Evolutionary conservation across 2,888 invertebrate species (phyloP).

Genomic region (Eilema griseolum): DNA sequence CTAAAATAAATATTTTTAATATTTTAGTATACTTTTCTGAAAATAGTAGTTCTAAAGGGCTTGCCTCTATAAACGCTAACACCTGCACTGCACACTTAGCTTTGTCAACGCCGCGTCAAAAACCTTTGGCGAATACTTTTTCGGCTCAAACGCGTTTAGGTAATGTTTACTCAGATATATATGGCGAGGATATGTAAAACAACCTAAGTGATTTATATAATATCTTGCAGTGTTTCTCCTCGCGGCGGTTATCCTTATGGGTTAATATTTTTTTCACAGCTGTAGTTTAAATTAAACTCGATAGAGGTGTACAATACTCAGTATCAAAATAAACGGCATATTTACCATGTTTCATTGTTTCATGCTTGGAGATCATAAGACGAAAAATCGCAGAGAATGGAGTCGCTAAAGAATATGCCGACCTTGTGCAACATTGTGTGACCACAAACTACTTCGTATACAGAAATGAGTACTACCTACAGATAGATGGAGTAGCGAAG

Average conservation of each 20-base stretch:
- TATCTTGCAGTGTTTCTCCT: conserved; percentile 16
- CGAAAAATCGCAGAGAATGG: too few relatives aligned
- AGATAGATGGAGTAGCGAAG: too few relatives aligned
- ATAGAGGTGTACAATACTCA: neutral
- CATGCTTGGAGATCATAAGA: too few relatives aligned
- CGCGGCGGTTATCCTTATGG: neutral
- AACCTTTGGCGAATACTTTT: conserved; percentile 40
- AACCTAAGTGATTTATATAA: conserved; percentile 32
- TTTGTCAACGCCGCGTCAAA: conserved; percentile 43
- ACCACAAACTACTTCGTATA: too few relatives aligned
- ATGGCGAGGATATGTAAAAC: conserved; percentile 29
- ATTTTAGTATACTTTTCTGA: neutral
- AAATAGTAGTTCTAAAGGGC: neutral
- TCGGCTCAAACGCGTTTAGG: conserved; percentile 41
- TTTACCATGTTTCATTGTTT: too few relatives aligned
- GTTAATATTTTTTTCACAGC: neutral
- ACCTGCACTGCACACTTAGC: conserved; percentile 18
- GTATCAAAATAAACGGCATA: too few relatives aligned
- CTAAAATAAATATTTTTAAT: too few relatives aligned
- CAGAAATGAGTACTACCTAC: too few relatives aligned
- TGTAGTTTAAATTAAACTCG: neutral
- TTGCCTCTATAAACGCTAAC: neutral
- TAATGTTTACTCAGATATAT: conserved; percentile 35
- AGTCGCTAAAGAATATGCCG: too few relatives aligned
- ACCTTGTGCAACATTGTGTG: too few relatives aligned